phyloP scores from a whole-genome alignment of 2,888 invertebrate species.

The Dichetophora obliterata region DNA sequence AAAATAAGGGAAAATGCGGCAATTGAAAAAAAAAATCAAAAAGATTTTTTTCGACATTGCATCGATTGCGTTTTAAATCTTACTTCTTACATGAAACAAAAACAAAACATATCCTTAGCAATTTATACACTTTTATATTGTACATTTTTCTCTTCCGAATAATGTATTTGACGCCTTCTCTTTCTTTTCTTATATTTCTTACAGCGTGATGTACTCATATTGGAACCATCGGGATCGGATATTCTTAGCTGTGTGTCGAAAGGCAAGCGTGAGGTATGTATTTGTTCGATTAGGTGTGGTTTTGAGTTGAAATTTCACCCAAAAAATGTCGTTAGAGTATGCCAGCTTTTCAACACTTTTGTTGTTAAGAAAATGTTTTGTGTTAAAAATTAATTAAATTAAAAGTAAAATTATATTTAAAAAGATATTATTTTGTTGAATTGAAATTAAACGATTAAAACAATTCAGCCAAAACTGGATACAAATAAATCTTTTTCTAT shows the following conservation, averaged over 20 bases:
- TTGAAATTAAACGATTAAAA: too few relatives aligned
- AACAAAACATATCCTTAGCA: not conserved
- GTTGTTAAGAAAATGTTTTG: too few relatives aligned
- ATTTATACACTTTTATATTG: not conserved
- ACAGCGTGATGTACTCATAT: slow-evolving; percentile 88
- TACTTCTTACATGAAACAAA: not conserved
- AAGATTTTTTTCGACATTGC: not conserved
- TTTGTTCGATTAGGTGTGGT: not conserved
- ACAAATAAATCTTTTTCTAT: too few relatives aligned
- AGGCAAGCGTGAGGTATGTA: slow-evolving; percentile 90
- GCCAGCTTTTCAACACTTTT: too few relatives aligned
- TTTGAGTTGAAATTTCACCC: too few relatives aligned
- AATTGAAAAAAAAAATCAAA: not conserved
- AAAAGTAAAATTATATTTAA: too few relatives aligned
- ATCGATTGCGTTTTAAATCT: not conserved
- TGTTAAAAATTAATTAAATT: too few relatives aligned
- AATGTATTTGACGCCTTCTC: not conserved
- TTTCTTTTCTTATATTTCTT: slow-evolving; percentile 59
- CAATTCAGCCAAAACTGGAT: too few relatives aligned
- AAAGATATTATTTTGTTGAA: too few relatives aligned
- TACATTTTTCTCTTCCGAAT: not conserved
- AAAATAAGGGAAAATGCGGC: not conserved
- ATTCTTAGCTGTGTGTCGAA: slow-evolving; percentile 93
- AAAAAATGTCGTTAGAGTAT: too few relatives aligned
- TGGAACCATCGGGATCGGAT: slow-evolving; percentile 85